Base-by-base conservation (phyloP, 2,797 vertebrate species). In the Sebastes minor region DNA sequence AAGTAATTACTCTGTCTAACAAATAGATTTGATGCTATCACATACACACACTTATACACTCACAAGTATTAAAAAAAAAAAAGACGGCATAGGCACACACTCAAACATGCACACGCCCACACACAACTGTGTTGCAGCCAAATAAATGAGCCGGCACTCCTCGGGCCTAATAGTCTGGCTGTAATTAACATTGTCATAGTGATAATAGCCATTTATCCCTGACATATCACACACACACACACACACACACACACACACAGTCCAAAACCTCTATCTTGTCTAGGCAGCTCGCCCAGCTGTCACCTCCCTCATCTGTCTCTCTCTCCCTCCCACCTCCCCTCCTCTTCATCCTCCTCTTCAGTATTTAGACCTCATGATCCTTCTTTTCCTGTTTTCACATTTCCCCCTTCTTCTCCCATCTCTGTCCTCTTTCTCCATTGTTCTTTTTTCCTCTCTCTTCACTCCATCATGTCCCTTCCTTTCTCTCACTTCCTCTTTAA, bases 181-280 rank as follows among this genome's bases (percentile, higher is more conserved):
- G 90, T 97, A 97, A 97, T 97, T 97, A 97, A 96, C 96, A 95
- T 96, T 96, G 97, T 97, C 97, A 96, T 92, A 94, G 94, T 96
- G 96, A 97, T 97, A 96, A 97, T 97, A 96, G 95, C 96, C 96
- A 95, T 96, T 97, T 95, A 95, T 94, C 91, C 93, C 89, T 91
- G 90, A 93, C 80, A 92, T 88, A 91, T 91, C 89, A 81, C 78
- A 69, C 82, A 82, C 78, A 78, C 78, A 68, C 71, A 75, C 53
- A 76, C 71, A 77, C 68, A 60, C 20, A 76, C 71, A 77, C 71
- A 61, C n/a, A 9, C n/a, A 13, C 46, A 75, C n/a, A 13, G 27
- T 79, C 76, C 81, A 84, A 82, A 84, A 86, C 81, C 83, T 87
- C 80, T 85, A 82, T 86, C 89, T 89, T 85, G 83, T 90, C 87